Percentiles rank a stretch among this genome's conserved stretches.
phyloP scores from a whole-genome alignment of 2,797 vertebrate genomes.

The Percopsis omiscomaycus region DNA sequence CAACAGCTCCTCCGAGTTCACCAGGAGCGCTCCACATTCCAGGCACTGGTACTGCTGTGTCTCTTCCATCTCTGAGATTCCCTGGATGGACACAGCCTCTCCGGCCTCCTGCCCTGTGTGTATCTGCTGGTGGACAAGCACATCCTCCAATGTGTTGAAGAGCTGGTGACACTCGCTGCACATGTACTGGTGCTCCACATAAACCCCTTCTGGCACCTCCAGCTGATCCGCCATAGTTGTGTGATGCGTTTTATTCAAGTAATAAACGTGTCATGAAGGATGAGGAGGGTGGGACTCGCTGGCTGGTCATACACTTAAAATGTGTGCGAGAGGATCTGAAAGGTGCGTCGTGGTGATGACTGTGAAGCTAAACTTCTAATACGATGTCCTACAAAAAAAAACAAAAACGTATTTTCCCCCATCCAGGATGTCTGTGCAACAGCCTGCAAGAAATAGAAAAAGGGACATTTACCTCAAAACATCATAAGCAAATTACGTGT shows the following conservation, averaged over 20 bases:
- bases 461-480: background rate
- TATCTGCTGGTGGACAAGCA: conserved; percentile 89
- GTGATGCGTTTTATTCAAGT: conserved; percentile 11
- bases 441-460: conserved; percentile 31
- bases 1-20: conserved; percentile 86
- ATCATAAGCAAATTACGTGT: background rate
- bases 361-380: conserved; percentile 4
- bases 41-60: conserved; percentile 91
- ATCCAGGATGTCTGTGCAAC: conserved; percentile 1
- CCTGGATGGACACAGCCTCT: conserved; percentile 52
- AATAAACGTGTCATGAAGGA: conserved; percentile 35
- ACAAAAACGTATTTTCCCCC: background rate
- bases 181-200: conserved; percentile 91
- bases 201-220: conserved; percentile 74
- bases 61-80: conserved; percentile 66
- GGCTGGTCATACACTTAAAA: background rate
- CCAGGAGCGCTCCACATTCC: conserved; percentile 86
- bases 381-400: conserved; percentile 4
- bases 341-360: background rate
- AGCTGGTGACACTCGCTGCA: conserved; percentile 92
- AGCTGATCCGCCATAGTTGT: conserved; percentile 78
- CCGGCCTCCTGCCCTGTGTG: conserved; percentile 78
- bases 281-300: conserved; percentile 8
- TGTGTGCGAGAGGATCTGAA: background rate
- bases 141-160: conserved; percentile 88